Base-by-base conservation (phyloP, 2,888 invertebrate species). In the Thumatha senex region DNA sequence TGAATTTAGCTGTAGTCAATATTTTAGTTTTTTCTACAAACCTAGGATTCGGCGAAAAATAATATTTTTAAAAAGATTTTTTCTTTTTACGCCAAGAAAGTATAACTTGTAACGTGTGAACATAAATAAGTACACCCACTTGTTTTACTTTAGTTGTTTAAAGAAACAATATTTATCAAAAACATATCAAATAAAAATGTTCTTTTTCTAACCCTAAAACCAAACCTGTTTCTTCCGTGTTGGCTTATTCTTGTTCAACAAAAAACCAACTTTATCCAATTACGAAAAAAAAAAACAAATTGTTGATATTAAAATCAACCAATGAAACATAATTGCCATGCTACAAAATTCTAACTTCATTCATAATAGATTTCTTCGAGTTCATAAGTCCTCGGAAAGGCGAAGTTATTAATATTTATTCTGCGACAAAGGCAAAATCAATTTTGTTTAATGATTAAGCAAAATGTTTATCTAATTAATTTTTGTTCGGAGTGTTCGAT, bases 341-440 rank as follows among this genome's bases (percentile, higher is more conserved):
- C 46, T 48, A 51, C 40, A 50, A 60, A 58, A 54, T 58, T 41
- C 53, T 45, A 65, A 61, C 56, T 54, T 54, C 51, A 53, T 54
- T 57, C 54, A 54, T 56, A 40, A 50, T 57, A 59, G 63, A 66
- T 66, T 66, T 51, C 54, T 53, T 34, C 7, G 52, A 56, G 52
- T 55, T 52, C 49, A 51, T 48, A 52, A 51, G 54, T 36, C 56
- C 40, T n/a, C 7, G 4, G 63, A 47, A 57, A 57, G 15, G 52
- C 55, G 13, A 39, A 61, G 45, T 39, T 39, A 39, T 31, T 31
- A 10, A 11, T 31, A 31, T 15, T 11, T 24, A 39, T 24, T 18
- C 24, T 39, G 11, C 18, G 39, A 39, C 39, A 39, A 15, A 36
- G 39, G 46, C 40, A 46, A 61, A 54, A 63, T 58, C 60, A 53